Evolutionary conservation across 2,113 vertebrate species (phyloP).

Genomic region (Apteryx mantelli): DNA sequence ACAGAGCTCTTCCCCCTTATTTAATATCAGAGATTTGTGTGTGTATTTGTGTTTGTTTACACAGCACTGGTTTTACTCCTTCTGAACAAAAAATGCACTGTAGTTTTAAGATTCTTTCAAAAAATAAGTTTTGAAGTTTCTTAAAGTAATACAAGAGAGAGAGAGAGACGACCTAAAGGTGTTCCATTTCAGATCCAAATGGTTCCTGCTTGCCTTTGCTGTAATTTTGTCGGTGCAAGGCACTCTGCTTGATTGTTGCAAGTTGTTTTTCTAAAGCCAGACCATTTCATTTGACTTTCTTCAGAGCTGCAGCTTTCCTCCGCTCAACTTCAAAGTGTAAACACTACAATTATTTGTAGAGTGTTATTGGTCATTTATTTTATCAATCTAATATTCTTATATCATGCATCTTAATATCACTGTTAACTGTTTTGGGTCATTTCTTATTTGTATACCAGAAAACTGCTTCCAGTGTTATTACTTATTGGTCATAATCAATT

Average conservation of each 20-base stretch:
- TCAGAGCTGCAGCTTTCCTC: constrained; percentile 38
- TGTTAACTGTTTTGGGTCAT: constrained; percentile 77
- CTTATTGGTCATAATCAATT: constrained; percentile 96
- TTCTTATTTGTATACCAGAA: constrained; percentile 78
- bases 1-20: background rate
- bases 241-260: background rate
- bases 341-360: constrained; percentile 57
- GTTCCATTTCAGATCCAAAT: background rate
- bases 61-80: background rate
- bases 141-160: background rate
- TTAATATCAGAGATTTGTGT: background rate
- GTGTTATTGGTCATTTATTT: constrained; percentile 71
- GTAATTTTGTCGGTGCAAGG: rapidly evolving
- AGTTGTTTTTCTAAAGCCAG: constrained; percentile 56
- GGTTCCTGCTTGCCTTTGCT: background rate
- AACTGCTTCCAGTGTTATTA: constrained; percentile 82
- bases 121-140: background rate
- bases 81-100: background rate
- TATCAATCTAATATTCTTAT: constrained; percentile 74
- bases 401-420: constrained; percentile 70
- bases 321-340: constrained; percentile 53
- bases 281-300: constrained; percentile 26
- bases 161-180: background rate
- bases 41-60: background rate
- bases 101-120: background rate